Evolutionary conservation across 1,140 invertebrate genomes (phyloP), one percentile per base, ranked within the genome.

Genomic region (Radopholus similis): DNA sequence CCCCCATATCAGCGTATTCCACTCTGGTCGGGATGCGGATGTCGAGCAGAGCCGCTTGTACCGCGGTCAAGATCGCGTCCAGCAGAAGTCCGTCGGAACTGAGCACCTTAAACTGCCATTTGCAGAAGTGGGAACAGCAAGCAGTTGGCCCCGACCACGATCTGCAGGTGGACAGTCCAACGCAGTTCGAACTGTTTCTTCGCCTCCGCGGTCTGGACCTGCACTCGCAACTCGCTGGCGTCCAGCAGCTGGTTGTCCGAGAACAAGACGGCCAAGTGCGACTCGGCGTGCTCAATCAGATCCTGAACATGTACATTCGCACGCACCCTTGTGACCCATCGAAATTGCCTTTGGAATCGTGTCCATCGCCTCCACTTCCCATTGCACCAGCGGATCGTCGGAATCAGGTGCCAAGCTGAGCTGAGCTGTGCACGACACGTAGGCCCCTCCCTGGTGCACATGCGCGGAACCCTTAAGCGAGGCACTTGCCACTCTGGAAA

Each of bases 401-500:
- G 68, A 70, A 21, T 70, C 54, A 2, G 68, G 68, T n/a, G 71
- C 68, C 23, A 70, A 8, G 44, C 69, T 72, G 40, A 72, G 51
- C 37, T 59, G 68, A 21, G 34, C 49, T 2, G 51, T 37, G 37
- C 68, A 70, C 8, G 68, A 70, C n/a, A 70, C 49, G 57, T 57
- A 38, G 4, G 68, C 49, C 0, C 68, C 68, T 9, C 64, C 55
- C 58, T 70, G 68, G 37, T 70, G 65, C 44, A 70, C 68, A 28
- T 71, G 44, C 0, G 69, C 38, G 28, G 68, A 70, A 47, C 70
- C 57, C 42, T 72, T 8, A 9, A 15, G 35, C 13, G 18, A 58
- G 4, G 37, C 21, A 11, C 15, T 13, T 56, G 6, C n/a, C 13
- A 3, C 18, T 38, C n/a, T 15, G 21, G 26, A 4, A 44, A 18